Conservation (phyloP, 2,888 invertebrate species). For the Zhuqinia jingwanae region DNA sequence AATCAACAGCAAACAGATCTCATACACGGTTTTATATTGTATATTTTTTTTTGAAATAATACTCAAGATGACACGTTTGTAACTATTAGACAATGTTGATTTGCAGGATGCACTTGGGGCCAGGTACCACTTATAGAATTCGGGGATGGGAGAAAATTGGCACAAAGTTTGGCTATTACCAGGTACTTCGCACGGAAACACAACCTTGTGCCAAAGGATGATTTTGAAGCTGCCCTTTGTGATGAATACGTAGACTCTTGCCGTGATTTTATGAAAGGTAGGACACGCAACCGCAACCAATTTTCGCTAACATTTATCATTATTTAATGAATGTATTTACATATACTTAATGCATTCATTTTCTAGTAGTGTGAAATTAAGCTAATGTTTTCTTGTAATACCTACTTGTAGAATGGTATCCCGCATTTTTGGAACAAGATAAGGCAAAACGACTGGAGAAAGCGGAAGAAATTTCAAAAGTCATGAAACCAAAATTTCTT, state of each 20-base stretch:
- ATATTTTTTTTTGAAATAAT: no score
- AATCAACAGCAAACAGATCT: background rate
- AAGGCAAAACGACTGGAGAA: conserved; percentile 37
- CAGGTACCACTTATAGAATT: conserved; percentile 80
- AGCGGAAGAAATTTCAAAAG: background rate
- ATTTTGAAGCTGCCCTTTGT: conserved; percentile 70
- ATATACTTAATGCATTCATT: no score
- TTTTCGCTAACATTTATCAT: background rate
- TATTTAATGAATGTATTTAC: no score
- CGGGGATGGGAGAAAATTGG: conserved; percentile 75
- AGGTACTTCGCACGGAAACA: conserved; percentile 79
- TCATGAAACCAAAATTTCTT: conserved; percentile 29
- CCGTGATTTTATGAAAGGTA: conserved; percentile 58
- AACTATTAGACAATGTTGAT: background rate
- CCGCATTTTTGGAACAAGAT: conserved; percentile 24
- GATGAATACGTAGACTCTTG: conserved; percentile 74
- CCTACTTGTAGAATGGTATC: background rate
- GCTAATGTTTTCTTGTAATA: no score
- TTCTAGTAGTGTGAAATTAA: no score
- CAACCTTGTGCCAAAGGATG: conserved; percentile 69
- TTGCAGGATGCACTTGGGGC: conserved; percentile 74
- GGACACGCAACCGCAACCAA: background rate
- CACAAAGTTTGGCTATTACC: conserved; percentile 79
- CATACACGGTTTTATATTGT: no score
- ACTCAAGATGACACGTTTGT: no score